phyloP scores from a whole-genome alignment of 1,140 invertebrate genomes.

The Dinoponera quadriceps region DNA sequence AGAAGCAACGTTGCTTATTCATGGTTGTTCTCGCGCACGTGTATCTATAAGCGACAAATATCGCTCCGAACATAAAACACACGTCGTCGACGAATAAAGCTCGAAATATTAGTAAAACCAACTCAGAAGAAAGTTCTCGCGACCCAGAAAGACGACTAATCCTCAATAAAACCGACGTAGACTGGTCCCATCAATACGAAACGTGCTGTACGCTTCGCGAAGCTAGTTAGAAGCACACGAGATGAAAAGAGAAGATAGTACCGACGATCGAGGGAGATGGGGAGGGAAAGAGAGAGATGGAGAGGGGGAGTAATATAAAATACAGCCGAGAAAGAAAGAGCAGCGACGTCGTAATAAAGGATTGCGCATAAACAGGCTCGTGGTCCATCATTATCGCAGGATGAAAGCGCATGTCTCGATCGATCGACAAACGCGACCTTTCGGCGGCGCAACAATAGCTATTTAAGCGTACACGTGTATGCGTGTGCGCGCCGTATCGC shows the following conservation, averaged over 20 bases:
- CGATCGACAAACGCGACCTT: conserved; percentile 61
- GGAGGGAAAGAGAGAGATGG: neutral
- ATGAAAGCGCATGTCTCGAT: conserved; percentile 59
- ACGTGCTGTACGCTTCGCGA: conserved; percentile 9
- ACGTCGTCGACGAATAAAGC: neutral
- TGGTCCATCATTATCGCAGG: conserved; percentile 53
- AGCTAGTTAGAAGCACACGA: conserved; percentile 1
- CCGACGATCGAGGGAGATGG: no score
- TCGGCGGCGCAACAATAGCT: conserved; percentile 56
- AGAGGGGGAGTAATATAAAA: conserved; percentile 6
- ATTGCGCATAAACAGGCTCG: conserved; percentile 27
- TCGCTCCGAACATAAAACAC: neutral
- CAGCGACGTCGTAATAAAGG: conserved; percentile 27
- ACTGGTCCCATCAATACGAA: neutral
- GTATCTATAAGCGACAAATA: conserved; percentile 25
- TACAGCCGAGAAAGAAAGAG: conserved; percentile 32
- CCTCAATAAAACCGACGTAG: neutral
- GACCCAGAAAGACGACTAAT: neutral
- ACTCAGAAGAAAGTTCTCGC: neutral
- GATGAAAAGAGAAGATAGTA: neutral
- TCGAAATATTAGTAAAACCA: neutral
- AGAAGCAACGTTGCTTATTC: conserved; percentile 53
- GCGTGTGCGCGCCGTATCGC: conserved; percentile 27
- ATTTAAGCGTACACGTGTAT: conserved; percentile 41
- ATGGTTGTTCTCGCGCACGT: neutral